Evolutionary conservation across 2,113 vertebrate species (phyloP).

Genomic region (Caloenas nicobarica): DNA sequence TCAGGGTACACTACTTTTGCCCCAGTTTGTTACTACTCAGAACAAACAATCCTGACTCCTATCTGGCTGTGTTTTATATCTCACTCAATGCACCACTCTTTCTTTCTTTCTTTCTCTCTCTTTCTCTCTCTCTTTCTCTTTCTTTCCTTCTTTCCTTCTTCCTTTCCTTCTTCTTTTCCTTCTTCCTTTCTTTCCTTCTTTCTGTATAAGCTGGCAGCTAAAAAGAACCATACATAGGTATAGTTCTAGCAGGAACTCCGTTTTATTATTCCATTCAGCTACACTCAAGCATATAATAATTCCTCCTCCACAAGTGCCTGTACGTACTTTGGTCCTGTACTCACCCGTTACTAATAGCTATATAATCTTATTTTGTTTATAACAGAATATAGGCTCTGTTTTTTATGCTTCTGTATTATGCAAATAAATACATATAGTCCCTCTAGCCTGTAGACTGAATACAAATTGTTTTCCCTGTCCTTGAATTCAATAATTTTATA

Average conservation of each 20-base stretch:
- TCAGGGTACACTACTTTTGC: neutral
- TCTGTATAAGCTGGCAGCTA: neutral
- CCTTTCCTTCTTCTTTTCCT: neutral
- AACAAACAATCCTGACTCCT: neutral
- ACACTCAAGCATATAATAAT: neutral
- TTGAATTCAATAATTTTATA: slow-evolving; percentile 1
- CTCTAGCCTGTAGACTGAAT: neutral
- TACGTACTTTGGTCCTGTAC: neutral
- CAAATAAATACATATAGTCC: slow-evolving; percentile 12
- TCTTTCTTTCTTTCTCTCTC: neutral
- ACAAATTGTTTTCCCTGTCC: neutral
- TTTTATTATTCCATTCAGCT: slow-evolving; percentile 12
- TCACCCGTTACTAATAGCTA: slow-evolving; percentile 17
- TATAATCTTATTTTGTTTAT: slow-evolving; percentile 12
- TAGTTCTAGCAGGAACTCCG: neutral
- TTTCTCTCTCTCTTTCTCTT: no score
- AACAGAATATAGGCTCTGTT: neutral
- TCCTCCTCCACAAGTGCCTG: neutral
- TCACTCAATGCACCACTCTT: neutral
- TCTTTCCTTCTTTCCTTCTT: neutral
- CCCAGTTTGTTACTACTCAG: neutral
- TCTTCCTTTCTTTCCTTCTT: neutral
- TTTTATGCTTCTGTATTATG: neutral
- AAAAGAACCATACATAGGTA: neutral
- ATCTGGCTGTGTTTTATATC: fast-evolving